Evolutionary conservation across 2,797 vertebrate species (phyloP).

Genomic region (Carapus acus): DNA sequence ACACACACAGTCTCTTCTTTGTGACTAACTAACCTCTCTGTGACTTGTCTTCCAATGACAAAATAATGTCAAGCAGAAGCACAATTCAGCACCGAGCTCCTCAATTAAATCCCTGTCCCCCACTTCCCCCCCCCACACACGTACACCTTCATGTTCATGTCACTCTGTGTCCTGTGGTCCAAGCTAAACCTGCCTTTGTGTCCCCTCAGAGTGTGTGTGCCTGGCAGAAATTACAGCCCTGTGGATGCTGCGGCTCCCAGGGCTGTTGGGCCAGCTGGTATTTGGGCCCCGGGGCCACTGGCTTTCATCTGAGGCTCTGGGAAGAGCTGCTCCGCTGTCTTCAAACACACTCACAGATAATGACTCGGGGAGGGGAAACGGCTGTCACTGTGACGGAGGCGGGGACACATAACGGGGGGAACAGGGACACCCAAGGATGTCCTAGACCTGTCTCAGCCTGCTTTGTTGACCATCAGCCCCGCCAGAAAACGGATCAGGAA

Average conservation of each 20-base stretch:
- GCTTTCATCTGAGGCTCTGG: slow-evolving; percentile 70
- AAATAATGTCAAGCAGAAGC: slow-evolving; percentile 26
- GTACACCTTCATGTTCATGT: slow-evolving; percentile 3
- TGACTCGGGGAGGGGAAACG: slow-evolving; percentile 48
- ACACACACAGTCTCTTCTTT: slow-evolving; percentile 16
- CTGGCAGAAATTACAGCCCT: slow-evolving; percentile 60
- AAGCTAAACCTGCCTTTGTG: slow-evolving; percentile 24
- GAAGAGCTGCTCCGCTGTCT: slow-evolving; percentile 58
- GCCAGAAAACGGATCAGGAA: neutral
- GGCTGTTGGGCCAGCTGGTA: slow-evolving; percentile 64
- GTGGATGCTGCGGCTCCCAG: slow-evolving; percentile 51
- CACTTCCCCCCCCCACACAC: slow-evolving; percentile 22
- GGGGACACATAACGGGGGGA: slow-evolving; percentile 11
- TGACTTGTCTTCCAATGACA: slow-evolving; percentile 46
- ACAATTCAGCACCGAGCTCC: slow-evolving; percentile 31
- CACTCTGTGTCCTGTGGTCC: slow-evolving; percentile 19
- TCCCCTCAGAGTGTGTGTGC: slow-evolving; percentile 38
- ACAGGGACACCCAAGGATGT: slow-evolving; percentile 1
- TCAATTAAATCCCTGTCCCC: slow-evolving; percentile 19
- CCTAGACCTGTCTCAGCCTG: slow-evolving; percentile 8
- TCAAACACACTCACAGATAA: slow-evolving; percentile 66
- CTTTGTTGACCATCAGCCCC: slow-evolving; percentile 4
- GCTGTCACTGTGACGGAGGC: slow-evolving; percentile 25
- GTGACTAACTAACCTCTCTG: slow-evolving; percentile 26
- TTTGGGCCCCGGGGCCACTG: slow-evolving; percentile 64